A percentile compares a stretch with the other conserved stretches of the same genome.
Conservation (phyloP, 2,797 vertebrate genomes). For the Myotis myotis region DNA sequence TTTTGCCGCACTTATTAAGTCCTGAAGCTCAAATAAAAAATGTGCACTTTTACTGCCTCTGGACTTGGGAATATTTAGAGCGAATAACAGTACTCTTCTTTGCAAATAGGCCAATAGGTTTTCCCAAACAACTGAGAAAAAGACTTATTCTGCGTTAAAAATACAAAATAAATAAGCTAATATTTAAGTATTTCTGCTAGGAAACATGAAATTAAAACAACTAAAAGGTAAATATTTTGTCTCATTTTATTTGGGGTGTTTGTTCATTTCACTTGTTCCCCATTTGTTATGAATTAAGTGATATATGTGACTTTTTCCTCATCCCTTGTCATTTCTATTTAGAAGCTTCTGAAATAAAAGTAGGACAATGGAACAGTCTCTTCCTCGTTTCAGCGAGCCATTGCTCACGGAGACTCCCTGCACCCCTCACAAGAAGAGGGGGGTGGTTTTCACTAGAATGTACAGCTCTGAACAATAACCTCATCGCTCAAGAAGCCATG, state of each 20-base stretch:
- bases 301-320: neutral
- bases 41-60: neutral
- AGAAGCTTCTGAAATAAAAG: neutral
- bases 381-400: neutral
- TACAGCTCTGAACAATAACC: neutral
- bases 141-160: neutral
- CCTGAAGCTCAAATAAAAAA: neutral
- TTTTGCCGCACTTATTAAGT: constrained; percentile 27
- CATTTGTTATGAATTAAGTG: neutral
- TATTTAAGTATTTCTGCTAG: neutral
- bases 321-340: constrained; percentile 8
- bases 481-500: neutral
- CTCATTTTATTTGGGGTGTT: neutral
- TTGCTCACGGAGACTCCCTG: neutral
- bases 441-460: neutral
- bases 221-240: neutral
- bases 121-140: neutral
- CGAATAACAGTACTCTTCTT: neutral
- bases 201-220: constrained; percentile 31
- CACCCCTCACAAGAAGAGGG: neutral
- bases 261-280: constrained; percentile 30
- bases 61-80: neutral
- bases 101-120: neutral
- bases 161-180: constrained; percentile 13
- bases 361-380: neutral